Evolutionary conservation across 2,113 vertebrate genomes (phyloP), one percentile per base, ranked within the genome.

Genomic region (Azemiops feae): DNA sequence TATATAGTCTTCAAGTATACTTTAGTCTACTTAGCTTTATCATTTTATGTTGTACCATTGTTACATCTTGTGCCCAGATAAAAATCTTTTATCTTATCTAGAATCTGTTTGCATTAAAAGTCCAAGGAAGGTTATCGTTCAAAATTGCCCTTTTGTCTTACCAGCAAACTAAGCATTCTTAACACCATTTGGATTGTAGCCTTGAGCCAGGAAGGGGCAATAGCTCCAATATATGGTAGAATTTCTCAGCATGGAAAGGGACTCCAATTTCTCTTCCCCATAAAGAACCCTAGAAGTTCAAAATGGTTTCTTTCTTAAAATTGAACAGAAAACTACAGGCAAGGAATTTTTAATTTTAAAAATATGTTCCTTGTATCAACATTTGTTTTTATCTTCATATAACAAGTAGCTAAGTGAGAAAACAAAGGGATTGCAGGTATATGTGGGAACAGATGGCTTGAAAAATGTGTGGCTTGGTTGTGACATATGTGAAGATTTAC

Each of bases 391-490:
- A 87, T 93, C 5, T 0, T 54, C 87, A 91, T 8, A 81, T 89
- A 92, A 81, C 64, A 14, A n/a, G 50, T 81, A 89, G 39, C 25
- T 94, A 93, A 90, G 89, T 93, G 89, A 90, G 60, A 89, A 54
- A 64, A 92, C 92, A 91, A 94, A 94, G 58, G 60, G 2, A 0
- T 90, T 12, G 0, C 52, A 86, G 52, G 88, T 89, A 91, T 88
- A 95, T 89, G 91, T 88, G 91, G 52, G 69, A 96, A 60, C 92
- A 96, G 95, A 94, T 93, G 96, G 92, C 69, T 9, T 1, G 22
- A 16, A 64, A 43, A 52, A 81, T 45, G 30, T 89, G 47, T 92
- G 3, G 7, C 11, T 92, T 94, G 90, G n/a, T 2, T 60, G 7
- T 60, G 18, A 7, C 25, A 23, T 52, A 1, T 87, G 60, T 34